These are phyloP conservation scores for Zeus faber DNA, from an alignment of 2,113 vertebrate species.

Conservation along the genomic window DNA sequence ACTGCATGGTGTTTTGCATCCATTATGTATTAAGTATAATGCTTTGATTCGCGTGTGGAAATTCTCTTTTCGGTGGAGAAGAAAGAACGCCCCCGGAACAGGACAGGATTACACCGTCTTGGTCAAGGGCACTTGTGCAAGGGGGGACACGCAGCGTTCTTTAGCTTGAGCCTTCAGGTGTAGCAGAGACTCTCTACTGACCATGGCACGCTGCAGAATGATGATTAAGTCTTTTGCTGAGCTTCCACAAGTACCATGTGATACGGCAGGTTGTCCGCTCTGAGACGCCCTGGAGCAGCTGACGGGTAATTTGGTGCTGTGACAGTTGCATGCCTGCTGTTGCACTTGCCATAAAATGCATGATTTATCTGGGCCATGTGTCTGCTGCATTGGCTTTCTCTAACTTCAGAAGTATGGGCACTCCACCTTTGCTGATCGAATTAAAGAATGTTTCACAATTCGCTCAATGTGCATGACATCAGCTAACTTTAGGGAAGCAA, in stretches of 20 bases:
- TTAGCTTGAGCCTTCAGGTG: no score
- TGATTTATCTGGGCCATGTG: conserved; percentile 68
- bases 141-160: no score
- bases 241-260: conserved; percentile 27
- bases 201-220: conserved; percentile 5
- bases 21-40: no score
- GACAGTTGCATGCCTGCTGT: conserved; percentile 51
- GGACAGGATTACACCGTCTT: no score
- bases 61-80: no score
- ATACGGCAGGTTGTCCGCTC: conserved; percentile 36
- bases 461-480: no score
- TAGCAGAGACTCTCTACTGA: no score
- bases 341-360: conserved; percentile 43
- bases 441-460: conserved; percentile 50
- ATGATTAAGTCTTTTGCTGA: conserved; percentile 32
- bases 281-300: conserved; percentile 61
- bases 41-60: background rate
- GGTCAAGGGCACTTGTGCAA: background rate
- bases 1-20: no score
- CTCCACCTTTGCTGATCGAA: conserved; percentile 33
- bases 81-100: no score
- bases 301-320: conserved; percentile 39
- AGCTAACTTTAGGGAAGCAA: no score
- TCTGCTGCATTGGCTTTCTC: conserved; percentile 38
- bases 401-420: conserved; percentile 55